phyloP scores from a whole-genome alignment of 2,888 invertebrate genomes.

The Pandemis corylana region DNA sequence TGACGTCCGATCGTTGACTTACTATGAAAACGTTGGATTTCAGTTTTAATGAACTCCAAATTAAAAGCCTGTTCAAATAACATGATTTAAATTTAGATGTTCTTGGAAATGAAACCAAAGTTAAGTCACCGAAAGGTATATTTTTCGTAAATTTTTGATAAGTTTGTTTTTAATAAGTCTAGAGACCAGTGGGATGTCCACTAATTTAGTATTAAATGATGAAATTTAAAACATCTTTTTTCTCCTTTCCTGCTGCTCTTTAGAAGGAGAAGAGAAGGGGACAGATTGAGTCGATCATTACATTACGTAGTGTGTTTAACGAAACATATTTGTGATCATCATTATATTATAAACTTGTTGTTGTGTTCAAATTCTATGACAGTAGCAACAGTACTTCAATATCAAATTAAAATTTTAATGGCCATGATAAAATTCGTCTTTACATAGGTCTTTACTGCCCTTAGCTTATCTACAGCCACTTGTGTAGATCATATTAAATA shows the following conservation, averaged over 20 bases:
- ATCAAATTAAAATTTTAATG: constrained; percentile 62
- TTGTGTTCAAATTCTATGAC: constrained; percentile 76
- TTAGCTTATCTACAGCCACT: constrained; percentile 59
- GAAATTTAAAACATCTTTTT: constrained; percentile 63
- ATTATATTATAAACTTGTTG: constrained; percentile 70
- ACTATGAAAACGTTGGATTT: neutral
- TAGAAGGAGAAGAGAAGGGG: constrained; percentile 80
- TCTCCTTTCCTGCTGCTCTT: constrained; percentile 80
- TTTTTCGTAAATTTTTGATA: neutral
- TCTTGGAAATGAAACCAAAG: neutral
- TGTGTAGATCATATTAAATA: constrained; percentile 66
- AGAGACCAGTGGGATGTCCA: constrained; percentile 53
- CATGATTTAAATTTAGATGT: neutral
- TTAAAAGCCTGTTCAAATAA: neutral
- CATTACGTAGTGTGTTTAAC: constrained; percentile 64
- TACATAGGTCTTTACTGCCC: constrained; percentile 71
- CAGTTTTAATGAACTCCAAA: neutral
- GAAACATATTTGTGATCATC: constrained; percentile 58
- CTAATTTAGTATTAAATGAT: constrained; percentile 51
- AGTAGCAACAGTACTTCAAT: constrained; percentile 59
- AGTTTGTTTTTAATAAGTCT: constrained; percentile 42
- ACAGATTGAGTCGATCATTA: constrained; percentile 74
- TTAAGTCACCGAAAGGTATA: neutral
- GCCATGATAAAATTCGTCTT: constrained; percentile 75
- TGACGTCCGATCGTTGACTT: neutral